Conservation (phyloP, 2,888 invertebrate genomes). For the Pristionchus arcanus region DNA sequence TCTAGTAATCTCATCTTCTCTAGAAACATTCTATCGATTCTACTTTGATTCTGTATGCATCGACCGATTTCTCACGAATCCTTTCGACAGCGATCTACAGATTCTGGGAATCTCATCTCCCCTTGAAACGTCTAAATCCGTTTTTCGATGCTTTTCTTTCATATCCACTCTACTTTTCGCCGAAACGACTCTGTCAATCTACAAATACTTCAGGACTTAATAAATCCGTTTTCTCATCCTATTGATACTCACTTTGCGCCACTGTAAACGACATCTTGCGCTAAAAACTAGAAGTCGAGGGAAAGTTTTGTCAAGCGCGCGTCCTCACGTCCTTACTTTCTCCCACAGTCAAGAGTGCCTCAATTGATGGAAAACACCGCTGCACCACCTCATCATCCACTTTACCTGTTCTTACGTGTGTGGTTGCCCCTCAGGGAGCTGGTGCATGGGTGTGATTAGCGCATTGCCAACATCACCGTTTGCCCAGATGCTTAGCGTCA, state of each 20-base stretch:
- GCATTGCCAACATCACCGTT: slow-evolving; percentile 27
- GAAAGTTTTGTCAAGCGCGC: neutral
- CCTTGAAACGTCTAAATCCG: too few species aligned
- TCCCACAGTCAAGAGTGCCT: slow-evolving; percentile 17
- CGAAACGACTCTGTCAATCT: too few species aligned
- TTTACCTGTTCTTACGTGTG: slow-evolving; percentile 16
- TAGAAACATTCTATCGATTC: too few species aligned
- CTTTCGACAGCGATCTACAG: too few species aligned
- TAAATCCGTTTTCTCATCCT: neutral
- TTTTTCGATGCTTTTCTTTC: too few species aligned
- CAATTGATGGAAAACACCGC: neutral
- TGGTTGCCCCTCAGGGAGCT: neutral
- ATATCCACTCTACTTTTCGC: too few species aligned
- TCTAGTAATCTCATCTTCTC: too few species aligned
- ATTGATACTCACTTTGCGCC: neutral
- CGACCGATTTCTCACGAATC: too few species aligned
- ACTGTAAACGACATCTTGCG: neutral
- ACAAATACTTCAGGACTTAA: too few species aligned
- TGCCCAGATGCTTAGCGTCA: slow-evolving; percentile 20
- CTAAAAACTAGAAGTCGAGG: neutral
- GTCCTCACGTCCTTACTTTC: neutral
- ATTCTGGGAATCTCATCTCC: too few species aligned
- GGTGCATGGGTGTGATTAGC: slow-evolving; percentile 42
- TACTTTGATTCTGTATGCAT: too few species aligned
- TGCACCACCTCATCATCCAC: slow-evolving; percentile 17